Conservation (phyloP, 2,797 vertebrate genomes). For the Syndactyla subalaris region DNA sequence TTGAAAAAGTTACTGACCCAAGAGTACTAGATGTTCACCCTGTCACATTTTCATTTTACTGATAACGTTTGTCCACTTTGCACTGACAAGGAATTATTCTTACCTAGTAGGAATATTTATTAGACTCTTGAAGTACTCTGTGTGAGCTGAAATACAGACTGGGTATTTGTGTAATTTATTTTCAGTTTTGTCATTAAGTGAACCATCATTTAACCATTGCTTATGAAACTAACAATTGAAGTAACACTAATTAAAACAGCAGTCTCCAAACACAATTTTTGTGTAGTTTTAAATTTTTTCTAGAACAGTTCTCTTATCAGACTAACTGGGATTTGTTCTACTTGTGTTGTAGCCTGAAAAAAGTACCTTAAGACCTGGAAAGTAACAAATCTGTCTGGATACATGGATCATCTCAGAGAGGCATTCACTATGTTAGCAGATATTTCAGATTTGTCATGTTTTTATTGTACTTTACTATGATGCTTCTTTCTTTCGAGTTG, state of each 20-base stretch:
- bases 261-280: slow-evolving; percentile 37
- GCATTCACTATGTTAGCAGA: not conserved
- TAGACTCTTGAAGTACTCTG: not conserved
- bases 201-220: not conserved
- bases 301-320: slow-evolving; percentile 28
- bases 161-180: not conserved
- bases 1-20: not conserved
- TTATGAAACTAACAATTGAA: slow-evolving; percentile 24
- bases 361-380: not conserved
- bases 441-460: not conserved
- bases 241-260: slow-evolving; percentile 27
- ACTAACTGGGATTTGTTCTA: slow-evolving; percentile 11
- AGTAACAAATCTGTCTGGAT: not conserved
- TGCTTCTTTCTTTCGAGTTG: not conserved
- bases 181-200: not conserved
- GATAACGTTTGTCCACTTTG: not conserved
- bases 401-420: not conserved
- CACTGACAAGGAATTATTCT: not conserved
- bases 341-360: slow-evolving; percentile 19
- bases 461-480: not conserved
- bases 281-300: slow-evolving; percentile 70
- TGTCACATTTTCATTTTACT: not conserved
- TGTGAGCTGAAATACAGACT: not conserved
- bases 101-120: not conserved
- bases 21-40: not conserved